Evolutionary conservation across 2,888 invertebrate genomes (phyloP), one percentile per base, ranked within the genome.

Genomic region (Dryobotodes eremita): DNA sequence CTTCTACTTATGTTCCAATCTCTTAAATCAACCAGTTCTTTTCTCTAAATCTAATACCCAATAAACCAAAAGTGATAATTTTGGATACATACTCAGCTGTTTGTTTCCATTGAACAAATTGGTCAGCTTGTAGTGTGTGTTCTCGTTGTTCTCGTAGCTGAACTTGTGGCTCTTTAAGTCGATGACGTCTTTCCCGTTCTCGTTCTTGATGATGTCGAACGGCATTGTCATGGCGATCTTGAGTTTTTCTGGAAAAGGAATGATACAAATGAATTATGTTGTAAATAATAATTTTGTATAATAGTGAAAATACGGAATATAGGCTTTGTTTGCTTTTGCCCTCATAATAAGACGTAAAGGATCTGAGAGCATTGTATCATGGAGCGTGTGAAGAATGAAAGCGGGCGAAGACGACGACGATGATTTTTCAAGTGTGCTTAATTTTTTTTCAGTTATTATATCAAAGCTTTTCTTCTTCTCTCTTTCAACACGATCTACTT

Each of bases 41-140:
- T 5, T 42, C 42, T 42, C 42, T 42, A 4, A 42, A 42, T 42
- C 42, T 42, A 42, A 42, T 42, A 42, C 42, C 42, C 42, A 42
- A 42, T 69, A 26, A 64, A 59, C 53, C 10, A 48, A 72, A 48
- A 46, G 36, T 59, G 55, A 85, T 75, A 64, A 71, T 77, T 3
- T 53, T 20, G 15, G 78, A n/a, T 75, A 95, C 95, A 94, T 89
- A 96, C 96, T 94, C 59, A 95, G 87, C 78, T 86, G 84, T 78
- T 95, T 94, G 79, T 96, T 95, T 65, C 96, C 96, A 75, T 95
- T 95, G 83, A 96, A 96, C 42, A 96, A 90, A 79, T 95, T 95
- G 0, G 94, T 93, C 42, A 96, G 80, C 20, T 89, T 86, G 75
- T 91, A 95, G 71, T 92, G 88, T 4, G 92, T 94, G 66, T 91